Evolutionary conservation across 2,888 invertebrate genomes (phyloP).

Genomic region (Mimumesa dahlbomi): DNA sequence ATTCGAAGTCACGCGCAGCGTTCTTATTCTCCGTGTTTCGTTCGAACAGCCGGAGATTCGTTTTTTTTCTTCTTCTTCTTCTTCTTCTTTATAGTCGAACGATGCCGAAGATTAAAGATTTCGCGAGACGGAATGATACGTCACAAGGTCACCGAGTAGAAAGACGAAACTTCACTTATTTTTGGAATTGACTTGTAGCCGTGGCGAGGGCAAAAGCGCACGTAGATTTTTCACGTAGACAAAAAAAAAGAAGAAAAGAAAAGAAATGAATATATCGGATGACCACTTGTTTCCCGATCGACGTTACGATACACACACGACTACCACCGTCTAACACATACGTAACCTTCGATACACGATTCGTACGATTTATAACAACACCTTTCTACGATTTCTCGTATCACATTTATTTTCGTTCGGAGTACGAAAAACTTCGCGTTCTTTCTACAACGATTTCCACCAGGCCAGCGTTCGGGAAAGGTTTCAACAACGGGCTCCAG

Average conservation of each 20-base stretch:
- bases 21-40: neutral
- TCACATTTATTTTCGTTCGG: constrained; percentile 55
- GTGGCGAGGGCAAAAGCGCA: too few relatives aligned
- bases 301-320: too few relatives aligned
- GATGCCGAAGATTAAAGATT: neutral
- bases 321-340: too few relatives aligned
- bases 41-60: neutral
- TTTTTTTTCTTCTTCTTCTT: neutral
- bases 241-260: neutral
- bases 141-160: neutral
- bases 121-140: constrained; percentile 16
- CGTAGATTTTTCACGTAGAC: too few relatives aligned
- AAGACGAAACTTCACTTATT: neutral
- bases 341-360: constrained; percentile 20
- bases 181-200: too few relatives aligned
- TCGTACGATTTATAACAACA: too few relatives aligned
- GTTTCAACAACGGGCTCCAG: constrained; percentile 55
- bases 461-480: constrained; percentile 36
- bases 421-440: constrained; percentile 46
- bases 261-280: neutral
- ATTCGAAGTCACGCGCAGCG: neutral
- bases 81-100: too few relatives aligned
- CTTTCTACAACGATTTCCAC: constrained; percentile 44
- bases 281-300: constrained; percentile 44
- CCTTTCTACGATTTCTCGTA: constrained; percentile 37